Evolutionary conservation across 2,113 vertebrate genomes (phyloP).

Genomic region (Microcebus tavaratra): DNA sequence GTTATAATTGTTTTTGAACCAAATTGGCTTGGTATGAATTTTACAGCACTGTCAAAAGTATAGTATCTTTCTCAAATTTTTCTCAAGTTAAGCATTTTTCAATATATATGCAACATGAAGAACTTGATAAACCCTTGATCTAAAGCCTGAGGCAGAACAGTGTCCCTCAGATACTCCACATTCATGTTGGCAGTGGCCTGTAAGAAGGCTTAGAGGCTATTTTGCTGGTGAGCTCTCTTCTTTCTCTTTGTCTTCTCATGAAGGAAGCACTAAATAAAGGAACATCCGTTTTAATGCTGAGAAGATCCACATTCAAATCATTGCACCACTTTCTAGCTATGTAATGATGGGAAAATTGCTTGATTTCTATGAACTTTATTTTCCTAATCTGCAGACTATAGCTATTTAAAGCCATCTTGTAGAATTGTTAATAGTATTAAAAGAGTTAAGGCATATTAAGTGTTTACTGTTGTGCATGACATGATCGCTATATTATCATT

Average conservation of each 20-base stretch:
- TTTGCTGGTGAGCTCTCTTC: not conserved
- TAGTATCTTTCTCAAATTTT: not conserved
- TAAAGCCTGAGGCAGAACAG: not conserved
- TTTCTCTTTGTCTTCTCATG: not conserved
- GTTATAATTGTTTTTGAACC: not conserved
- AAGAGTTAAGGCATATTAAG: not conserved
- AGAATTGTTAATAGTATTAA: not conserved
- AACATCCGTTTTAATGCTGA: not conserved
- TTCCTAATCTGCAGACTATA: not conserved
- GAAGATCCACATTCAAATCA: not conserved
- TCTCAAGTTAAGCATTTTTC: not conserved
- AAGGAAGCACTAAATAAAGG: not conserved
- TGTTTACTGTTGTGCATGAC: not conserved
- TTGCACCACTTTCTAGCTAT: not conserved
- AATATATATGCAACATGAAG: not conserved
- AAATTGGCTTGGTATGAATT: not conserved
- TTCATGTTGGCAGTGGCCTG: not conserved
- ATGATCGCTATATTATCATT: not conserved
- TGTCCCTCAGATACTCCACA: not conserved
- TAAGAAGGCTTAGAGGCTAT: not conserved
- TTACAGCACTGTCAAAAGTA: not conserved
- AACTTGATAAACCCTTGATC: not conserved
- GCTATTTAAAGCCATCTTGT: not conserved
- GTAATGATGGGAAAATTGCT: not conserved
- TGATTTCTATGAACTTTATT: not conserved